Percentiles rank a stretch among this genome's conserved stretches.
These are phyloP conservation scores for Scaptodrosophila latifasciaeformis DNA, from an alignment of 2,888 invertebrate species.

Conservation along the genomic window DNA sequence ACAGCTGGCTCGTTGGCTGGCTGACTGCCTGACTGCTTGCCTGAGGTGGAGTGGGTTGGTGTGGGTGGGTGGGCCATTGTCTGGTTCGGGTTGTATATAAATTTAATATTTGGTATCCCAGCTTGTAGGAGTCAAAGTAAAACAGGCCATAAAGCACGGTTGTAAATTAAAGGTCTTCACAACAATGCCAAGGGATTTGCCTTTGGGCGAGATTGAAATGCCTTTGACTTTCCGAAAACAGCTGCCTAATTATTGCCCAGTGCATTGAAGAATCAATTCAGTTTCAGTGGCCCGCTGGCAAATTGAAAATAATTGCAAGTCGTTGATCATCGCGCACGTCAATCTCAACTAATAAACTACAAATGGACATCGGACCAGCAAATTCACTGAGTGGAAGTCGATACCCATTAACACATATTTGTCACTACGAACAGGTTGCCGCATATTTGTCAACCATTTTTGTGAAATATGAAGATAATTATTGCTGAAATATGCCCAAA, in stretches of 20 bases:
- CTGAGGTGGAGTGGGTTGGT: too few species aligned
- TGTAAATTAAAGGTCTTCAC: slow-evolving; percentile 63
- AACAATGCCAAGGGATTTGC: slow-evolving; percentile 50
- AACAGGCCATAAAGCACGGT: slow-evolving; percentile 54
- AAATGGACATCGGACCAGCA: not conserved
- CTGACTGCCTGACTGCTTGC: too few species aligned
- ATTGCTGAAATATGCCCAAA: slow-evolving; percentile 33
- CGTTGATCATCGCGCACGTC: slow-evolving; percentile 25
- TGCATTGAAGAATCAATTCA: not conserved
- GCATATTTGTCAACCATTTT: slow-evolving; percentile 35
- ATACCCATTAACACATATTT: slow-evolving; percentile 44
- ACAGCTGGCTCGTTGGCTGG: too few species aligned
- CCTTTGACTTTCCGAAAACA: too few species aligned
- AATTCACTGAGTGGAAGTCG: not conserved
- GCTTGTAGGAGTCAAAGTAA: slow-evolving; percentile 44
- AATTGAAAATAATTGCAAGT: slow-evolving; percentile 1
- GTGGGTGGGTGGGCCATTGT: not conserved
- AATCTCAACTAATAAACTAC: slow-evolving; percentile 42
- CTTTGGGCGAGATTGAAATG: too few species aligned
- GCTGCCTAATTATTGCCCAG: too few species aligned
- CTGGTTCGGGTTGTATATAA: not conserved
- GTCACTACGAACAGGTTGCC: slow-evolving; percentile 25
- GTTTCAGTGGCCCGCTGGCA: not conserved
- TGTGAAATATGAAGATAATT: slow-evolving; percentile 60
- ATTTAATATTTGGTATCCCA: slow-evolving; percentile 43